Percentiles rank a stretch among this genome's conserved stretches.
These are phyloP conservation scores for Ptychodera flava DNA, from an alignment of 35 echinoderm and acorn worm genomes.

Conservation along the genomic window DNA sequence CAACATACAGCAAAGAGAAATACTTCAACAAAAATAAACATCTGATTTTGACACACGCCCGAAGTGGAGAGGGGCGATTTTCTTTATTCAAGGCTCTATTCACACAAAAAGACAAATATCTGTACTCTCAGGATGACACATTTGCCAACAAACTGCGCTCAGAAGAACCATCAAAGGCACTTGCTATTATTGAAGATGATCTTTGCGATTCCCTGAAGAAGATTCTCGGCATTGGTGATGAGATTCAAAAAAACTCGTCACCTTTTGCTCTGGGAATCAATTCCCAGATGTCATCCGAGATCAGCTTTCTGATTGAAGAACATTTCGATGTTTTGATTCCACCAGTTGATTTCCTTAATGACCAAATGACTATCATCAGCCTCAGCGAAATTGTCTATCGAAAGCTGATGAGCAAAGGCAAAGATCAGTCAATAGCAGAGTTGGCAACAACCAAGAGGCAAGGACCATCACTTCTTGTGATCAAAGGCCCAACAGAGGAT, in stretches of 20 bases:
- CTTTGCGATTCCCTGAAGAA: conserved; percentile 54
- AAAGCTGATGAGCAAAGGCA: too few species aligned
- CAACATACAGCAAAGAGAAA: conserved; percentile 61
- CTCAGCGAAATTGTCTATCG: too few species aligned
- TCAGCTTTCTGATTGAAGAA: conserved; percentile 79
- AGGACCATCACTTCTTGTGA: conserved; percentile 60
- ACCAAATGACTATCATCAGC: too few species aligned
- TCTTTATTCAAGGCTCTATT: conserved; percentile 78
- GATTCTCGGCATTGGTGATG: too few species aligned
- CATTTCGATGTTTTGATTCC: too few species aligned
- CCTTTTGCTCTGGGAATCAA: too few species aligned
- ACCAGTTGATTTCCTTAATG: too few species aligned
- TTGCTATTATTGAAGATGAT: conserved; percentile 67
- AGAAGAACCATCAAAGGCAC: too few species aligned
- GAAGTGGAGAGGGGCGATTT: conserved; percentile 58
- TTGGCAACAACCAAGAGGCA: conserved; percentile 77
- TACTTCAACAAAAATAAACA: too few species aligned
- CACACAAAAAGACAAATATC: conserved; percentile 57
- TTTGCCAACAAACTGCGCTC: too few species aligned
- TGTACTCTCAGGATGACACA: conserved; percentile 64
- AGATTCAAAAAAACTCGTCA: too few species aligned
- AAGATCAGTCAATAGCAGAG: too few species aligned
- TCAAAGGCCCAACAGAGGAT: conserved; percentile 53
- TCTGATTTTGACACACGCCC: conserved; percentile 92
- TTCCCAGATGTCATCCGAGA: conserved; percentile 92